Evolutionary conservation across 1,140 invertebrate genomes (phyloP), one percentile per base, ranked within the genome.

Genomic region (Solenopsis fugax): DNA sequence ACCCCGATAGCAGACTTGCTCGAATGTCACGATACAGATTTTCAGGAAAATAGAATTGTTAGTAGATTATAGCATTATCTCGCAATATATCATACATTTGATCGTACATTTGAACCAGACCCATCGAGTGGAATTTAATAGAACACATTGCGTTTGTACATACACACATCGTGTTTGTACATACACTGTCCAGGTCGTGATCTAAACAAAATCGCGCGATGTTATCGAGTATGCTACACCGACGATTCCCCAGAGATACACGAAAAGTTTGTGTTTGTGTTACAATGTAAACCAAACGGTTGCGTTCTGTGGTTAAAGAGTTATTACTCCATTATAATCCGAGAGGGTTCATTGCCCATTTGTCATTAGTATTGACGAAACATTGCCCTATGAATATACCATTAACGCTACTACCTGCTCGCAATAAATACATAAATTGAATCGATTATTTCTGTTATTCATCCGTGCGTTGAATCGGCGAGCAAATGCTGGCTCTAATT

Each of bases 401-500:
- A 92, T 93, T 91, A 92, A 90, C 56, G 75, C 58, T 45, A 34
- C 85, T 73, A 9, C 80, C 52, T 62, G 37, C 48, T 77, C 71
- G 86, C 91, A 90, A 93, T 93, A 92, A 94, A 92, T 92, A 82
- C 91, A 86, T 89, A 92, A 93, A 94, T 93, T 90, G 89, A 93
- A 93, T 93, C 85, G 91, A 94, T 93, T 92, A 94, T 92, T 80
- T 87, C 82, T 87, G 78, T 91, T 88, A 92, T 85, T 91, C 76
- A 86, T 88, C 69, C 85, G 84, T n/a, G 18, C 41, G 75, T 52
- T 64, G 62, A 52, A 54, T 24, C 80, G 67, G 72, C 67, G 82
- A 87, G 89, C 91, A 91, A 93, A 93, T 91, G 90, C 92, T 91
- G 82, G 87, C 86, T 91, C 85, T 71, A 87, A 92, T 89, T 29